Percentiles rank a stretch among this genome's conserved stretches.
Conservation (phyloP, 1,140 invertebrate genomes). For the Neotoxoptera formosana region DNA sequence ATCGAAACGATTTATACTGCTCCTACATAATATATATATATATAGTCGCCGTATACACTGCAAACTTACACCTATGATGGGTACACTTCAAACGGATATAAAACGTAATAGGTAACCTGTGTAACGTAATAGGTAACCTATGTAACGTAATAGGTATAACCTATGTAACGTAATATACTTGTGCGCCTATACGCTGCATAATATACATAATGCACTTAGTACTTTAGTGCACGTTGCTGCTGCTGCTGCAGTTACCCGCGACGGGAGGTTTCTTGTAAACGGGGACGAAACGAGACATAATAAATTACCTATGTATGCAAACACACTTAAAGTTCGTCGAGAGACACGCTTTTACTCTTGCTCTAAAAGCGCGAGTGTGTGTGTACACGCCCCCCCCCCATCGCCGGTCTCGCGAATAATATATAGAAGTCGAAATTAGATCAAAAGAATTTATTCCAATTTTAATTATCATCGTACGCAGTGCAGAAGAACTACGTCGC, state of each 20-base stretch:
- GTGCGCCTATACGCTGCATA: background rate
- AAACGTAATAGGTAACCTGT: background rate
- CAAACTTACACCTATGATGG: background rate
- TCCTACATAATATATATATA: too few relatives aligned
- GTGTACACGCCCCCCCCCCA: background rate
- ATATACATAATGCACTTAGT: background rate
- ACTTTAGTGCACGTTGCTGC: background rate
- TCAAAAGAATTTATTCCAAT: conserved; percentile 9
- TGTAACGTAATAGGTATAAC: background rate
- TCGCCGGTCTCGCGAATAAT: too few relatives aligned
- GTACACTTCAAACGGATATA: background rate
- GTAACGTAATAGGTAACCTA: background rate
- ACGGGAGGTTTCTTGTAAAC: background rate
- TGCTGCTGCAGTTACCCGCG: background rate
- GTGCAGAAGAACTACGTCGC: background rate
- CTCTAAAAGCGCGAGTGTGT: background rate
- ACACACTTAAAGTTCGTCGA: background rate
- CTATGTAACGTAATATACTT: background rate
- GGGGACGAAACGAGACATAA: background rate
- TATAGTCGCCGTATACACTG: background rate
- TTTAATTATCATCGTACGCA: background rate
- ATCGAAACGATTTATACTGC: background rate
- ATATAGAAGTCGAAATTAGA: background rate
- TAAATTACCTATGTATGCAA: background rate
- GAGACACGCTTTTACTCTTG: background rate